Base-by-base conservation (phyloP, 2,888 invertebrate genomes). In the Leuctra nigra region DNA sequence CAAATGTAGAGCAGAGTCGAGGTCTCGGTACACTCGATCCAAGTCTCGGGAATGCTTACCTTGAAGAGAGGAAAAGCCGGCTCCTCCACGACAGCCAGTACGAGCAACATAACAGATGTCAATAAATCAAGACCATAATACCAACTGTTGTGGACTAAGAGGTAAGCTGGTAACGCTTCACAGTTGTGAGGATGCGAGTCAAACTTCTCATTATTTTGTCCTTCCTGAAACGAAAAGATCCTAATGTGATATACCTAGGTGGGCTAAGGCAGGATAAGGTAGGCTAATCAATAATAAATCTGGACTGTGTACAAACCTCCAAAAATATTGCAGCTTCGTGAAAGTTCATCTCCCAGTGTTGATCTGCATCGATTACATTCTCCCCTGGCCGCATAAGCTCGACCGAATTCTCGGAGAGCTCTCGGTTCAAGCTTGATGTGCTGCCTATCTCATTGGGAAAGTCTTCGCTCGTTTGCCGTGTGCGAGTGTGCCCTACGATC, bases 131-230 rank as follows among this genome's bases (percentile, higher is more conserved):
- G 73, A 2, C 86, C 82, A 69, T 92, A 88, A 72, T 91, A 91
- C 87, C 89, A 90, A 57, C 81, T 81, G 68, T 91, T 91, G 72
- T 93, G 92, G 0, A 91, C 91, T 54, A 91, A 75, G 38, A 91
- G 77, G 73, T 92, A 93, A 0, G 91, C 89, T 4, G 92, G 91
- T 59, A 92, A 73, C 67, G 90, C 88, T 65, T 86, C 84, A 1
- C 87, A 86, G 68, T 86, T 85, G 47, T 84, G 81, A 0, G 92
- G 92, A 70, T 92, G 92, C 0, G 90, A 89, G 70, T 87, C 87
- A 69, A 91, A 92, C 71, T 92, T 91, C 70, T 91, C 92, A 73
- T 92, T 93, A 70, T 92, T 91, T 69, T 84, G 80, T 29, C 92
- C 92, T 79, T 92, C 92, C 87, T 91, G 72, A 47, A 74, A 73